Percentiles rank a stretch among this genome's conserved stretches.
Evolutionary conservation across 2,797 vertebrate genomes (phyloP).

Genomic region (Premnoplex brunnescens): DNA sequence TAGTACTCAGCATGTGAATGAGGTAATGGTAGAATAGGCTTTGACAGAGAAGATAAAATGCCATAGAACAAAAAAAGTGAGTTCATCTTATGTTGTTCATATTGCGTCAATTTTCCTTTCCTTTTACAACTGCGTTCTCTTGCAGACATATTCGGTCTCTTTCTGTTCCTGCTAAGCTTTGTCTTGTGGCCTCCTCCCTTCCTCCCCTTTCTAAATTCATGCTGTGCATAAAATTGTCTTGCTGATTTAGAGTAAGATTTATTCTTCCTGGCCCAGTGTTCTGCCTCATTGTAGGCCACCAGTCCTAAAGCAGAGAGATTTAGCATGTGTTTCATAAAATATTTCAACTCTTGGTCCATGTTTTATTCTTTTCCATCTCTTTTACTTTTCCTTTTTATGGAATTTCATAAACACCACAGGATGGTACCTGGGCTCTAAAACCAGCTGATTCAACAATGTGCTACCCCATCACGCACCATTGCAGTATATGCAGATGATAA

Average conservation of each 20-base stretch:
- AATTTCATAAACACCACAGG: not conserved
- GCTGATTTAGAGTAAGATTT: slow-evolving; percentile 4
- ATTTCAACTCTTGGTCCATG: not conserved
- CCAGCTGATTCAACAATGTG: not conserved
- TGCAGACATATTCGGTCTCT: not conserved
- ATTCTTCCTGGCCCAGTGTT: slow-evolving; percentile 26
- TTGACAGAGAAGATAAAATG: not conserved
- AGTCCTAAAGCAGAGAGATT: slow-evolving; percentile 24
- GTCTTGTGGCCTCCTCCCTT: not conserved
- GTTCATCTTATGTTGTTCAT: slow-evolving; percentile 9
- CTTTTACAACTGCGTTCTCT: not conserved
- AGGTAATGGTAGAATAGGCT: not conserved
- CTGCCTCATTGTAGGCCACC: slow-evolving; percentile 32
- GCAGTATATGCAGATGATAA: not conserved
- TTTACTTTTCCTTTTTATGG: not conserved
- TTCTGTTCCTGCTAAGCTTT: slow-evolving; percentile 7
- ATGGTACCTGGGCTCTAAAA: not conserved
- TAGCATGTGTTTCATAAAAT: slow-evolving; percentile 47
- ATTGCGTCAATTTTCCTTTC: slow-evolving; percentile 2
- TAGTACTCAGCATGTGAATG: not conserved
- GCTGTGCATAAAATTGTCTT: slow-evolving; percentile 44
- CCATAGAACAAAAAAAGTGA: not conserved
- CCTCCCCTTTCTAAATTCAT: slow-evolving; percentile 29
- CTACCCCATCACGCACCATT: not conserved
- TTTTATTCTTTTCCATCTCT: slow-evolving; percentile 15